Base-by-base conservation (phyloP, 2,888 invertebrate species). In the Epirrita christyi region DNA sequence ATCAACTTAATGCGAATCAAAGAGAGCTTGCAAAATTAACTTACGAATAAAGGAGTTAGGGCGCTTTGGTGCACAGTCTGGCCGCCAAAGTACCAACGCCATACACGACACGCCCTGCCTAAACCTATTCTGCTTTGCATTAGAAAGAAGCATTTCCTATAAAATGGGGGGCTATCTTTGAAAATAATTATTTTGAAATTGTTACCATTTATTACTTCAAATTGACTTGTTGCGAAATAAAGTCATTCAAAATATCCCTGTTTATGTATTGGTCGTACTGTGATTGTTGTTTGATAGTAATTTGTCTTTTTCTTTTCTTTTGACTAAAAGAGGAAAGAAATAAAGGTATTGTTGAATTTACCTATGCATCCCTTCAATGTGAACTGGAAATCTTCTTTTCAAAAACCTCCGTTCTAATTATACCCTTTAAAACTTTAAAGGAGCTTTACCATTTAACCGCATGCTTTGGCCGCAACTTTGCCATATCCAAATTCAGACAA, bases 261-360 rank as follows among this genome's bases (percentile, higher is more conserved):
- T 50, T 32, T 44, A 14, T 52, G 43, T 42, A 40, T 55, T 55
- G 55, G 45, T 54, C 27, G 21, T 53, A 36, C 27, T 54, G 51
- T 47, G 46, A 44, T 40, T 28, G 44, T 44, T 29, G 32, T 55
- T 47, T 59, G 40, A 59, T 43, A 51, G 47, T 44, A 51, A 55
- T 43, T 40, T 55, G 47, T 55, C 46, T 59, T 54, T 59, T 50
- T 38, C 40, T 45, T 53, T 53, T 45, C 55, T 48, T 59, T 51
- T 55, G 47, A 55, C 59, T 51, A 59, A 59, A 59, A 59, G 59
- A 59, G 59, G 59, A 59, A 38, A 59, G 59, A 59, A 59, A 59
- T 55, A 59, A 59, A 59, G 59, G 59, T 59, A 59, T 37, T 11
- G 21, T 51, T 27, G 37, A 43, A 47, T 51, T 51, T 40, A 49